Percentiles rank a stretch among this genome's conserved stretches.
phyloP scores from a whole-genome alignment of 2,797 vertebrate species.

The Enteromius unitaeniatus region DNA sequence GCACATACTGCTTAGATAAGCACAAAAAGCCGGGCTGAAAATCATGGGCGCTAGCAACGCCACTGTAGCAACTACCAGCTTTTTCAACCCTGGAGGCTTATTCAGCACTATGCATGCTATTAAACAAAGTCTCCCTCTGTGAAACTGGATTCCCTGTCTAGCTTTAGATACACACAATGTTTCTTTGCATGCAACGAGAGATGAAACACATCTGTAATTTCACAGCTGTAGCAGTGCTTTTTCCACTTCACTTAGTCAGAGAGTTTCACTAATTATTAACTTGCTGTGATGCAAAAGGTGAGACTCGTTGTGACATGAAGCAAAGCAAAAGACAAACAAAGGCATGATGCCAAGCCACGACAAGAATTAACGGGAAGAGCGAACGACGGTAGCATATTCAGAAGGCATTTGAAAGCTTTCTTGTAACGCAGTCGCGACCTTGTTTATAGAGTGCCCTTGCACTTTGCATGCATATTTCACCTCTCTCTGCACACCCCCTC shows the following conservation, averaged over 20 bases:
- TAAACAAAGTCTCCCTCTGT: constrained; percentile 19
- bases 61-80: constrained; percentile 37
- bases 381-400: constrained; percentile 30
- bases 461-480: constrained; percentile 23
- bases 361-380: background rate
- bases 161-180: background rate
- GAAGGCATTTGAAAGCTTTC: constrained; percentile 34
- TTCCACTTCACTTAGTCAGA: background rate
- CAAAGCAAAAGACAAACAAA: constrained; percentile 26
- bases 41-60: background rate
- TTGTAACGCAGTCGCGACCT: constrained; percentile 34
- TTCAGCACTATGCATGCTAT: constrained; percentile 41
- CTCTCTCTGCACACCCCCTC: constrained; percentile 11
- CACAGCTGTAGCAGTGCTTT: background rate
- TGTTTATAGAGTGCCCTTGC: constrained; percentile 46
- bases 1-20: constrained; percentile 33
- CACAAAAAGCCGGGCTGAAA: constrained; percentile 29
- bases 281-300: background rate
- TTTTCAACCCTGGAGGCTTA: constrained; percentile 20
- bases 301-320: constrained; percentile 10
- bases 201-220: background rate
- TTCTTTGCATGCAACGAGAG: background rate
- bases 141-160: background rate
- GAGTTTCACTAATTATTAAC: constrained; percentile 15
- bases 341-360: background rate